Percentiles rank a stretch among this genome's conserved stretches.
Evolutionary conservation across 2,888 invertebrate species (phyloP).

Genomic region (Craniophora ligustri): DNA sequence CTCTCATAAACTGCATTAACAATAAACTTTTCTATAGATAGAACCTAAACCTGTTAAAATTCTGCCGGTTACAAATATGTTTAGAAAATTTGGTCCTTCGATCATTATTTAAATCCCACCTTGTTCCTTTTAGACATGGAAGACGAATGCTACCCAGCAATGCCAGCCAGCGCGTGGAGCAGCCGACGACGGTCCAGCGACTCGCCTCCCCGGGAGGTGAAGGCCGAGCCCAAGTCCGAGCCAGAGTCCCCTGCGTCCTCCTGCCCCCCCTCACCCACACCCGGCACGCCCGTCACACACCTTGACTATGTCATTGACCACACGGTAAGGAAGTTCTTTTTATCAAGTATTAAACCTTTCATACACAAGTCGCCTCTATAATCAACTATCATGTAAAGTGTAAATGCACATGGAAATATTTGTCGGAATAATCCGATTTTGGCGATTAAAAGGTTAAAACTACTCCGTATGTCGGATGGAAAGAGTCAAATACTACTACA

Average conservation of each 20-base stretch:
- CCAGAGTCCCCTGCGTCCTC: conserved; percentile 92
- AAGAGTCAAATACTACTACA: background rate
- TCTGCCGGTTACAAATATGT: background rate
- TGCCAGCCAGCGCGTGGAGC: conserved; percentile 90
- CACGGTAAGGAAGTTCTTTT: conserved; percentile 79
- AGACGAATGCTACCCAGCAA: conserved; percentile 95
- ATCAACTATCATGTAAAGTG: too few species aligned
- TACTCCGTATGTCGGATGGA: background rate
- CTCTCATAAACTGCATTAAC: too few species aligned
- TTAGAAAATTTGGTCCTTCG: background rate
- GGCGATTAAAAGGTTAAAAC: too few species aligned
- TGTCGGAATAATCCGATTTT: too few species aligned
- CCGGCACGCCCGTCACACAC: conserved; percentile 86
- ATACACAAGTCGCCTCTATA: too few species aligned
- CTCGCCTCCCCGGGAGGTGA: conserved; percentile 87
- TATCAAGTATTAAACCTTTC: too few species aligned
- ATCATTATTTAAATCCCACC: background rate
- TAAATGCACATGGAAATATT: too few species aligned
- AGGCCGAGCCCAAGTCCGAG: conserved; percentile 93
- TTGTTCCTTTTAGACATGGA: conserved; percentile 92
- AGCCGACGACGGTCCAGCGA: conserved; percentile 77
- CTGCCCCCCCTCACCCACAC: conserved; percentile 92
- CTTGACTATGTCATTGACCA: conserved; percentile 90
- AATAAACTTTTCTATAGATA: too few species aligned
- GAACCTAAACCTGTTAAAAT: too few species aligned